Base-by-base conservation (phyloP, 2,888 invertebrate genomes). In the Metopia argyrocephala region DNA sequence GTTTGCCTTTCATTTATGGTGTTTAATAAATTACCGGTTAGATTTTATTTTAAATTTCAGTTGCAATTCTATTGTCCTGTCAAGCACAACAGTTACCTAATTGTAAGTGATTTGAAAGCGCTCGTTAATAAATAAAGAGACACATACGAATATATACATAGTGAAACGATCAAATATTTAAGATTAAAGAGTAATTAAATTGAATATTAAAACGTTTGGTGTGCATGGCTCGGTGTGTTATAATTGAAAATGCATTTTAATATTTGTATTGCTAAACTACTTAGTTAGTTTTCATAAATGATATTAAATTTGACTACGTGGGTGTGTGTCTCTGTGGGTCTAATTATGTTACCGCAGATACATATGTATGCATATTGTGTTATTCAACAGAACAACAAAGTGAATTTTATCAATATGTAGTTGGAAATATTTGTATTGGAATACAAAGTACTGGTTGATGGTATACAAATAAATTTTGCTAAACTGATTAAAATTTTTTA, bases 1-100 rank as follows among this genome's bases (percentile, higher is more conserved):
- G 25, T 59, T 27, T 38, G 9, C 31, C n/a, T 5, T 69, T 76
- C 15, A 59, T 65, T 76, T 52, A 70, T 38, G 45, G 56, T 20
- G 27, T 52, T 31, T 52, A 68, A 62, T 54, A 76, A 65, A 69
- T 64, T 73, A 68, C 48, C 21, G 31, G 27, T 31, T 15, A 59
- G 20, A 62, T 65, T 70, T 9, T 61, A 61, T 69, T 54, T 18
- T n/a, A 18, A 57, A 81, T 74, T 76, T 80, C 28, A 81, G 80
- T 81, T 56, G 64, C 27, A 64, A 46, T 76, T 81, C 65, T 65
- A 74, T 74, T 74, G 76, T 78, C 80, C 64, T 69, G 69, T 69
- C 59, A 62, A 69, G 27, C 62, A 65, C 64, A 76, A 81, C 80
- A 5, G 23, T 18, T 27, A 20, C 28, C 38, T 46, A 68, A 68